Conservation (phyloP, 1,140 invertebrate genomes). For the Amyelois transitella region DNA sequence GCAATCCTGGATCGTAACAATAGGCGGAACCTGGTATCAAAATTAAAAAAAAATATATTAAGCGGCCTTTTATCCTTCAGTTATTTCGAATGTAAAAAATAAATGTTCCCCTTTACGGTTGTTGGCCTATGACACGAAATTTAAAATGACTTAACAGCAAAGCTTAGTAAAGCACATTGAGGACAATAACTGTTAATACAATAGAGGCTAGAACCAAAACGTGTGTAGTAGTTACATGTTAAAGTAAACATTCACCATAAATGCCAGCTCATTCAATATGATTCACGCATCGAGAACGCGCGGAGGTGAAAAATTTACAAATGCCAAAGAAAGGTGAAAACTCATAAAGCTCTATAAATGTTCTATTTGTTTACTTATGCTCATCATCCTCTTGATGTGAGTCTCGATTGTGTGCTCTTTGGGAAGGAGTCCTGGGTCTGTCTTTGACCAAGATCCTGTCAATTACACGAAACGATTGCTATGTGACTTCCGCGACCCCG, state of each 20-base stretch:
- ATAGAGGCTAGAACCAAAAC: background rate
- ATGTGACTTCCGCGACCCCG: too few relatives aligned
- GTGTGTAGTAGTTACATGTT: slow-evolving; percentile 8
- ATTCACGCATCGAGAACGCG: slow-evolving; percentile 6
- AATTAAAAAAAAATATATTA: too few relatives aligned
- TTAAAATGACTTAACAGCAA: slow-evolving; percentile 23
- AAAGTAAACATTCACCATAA: slow-evolving; percentile 10
- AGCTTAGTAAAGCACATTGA: slow-evolving; percentile 28
- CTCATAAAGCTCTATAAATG: background rate
- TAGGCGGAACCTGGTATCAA: too few relatives aligned
- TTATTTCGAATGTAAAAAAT: background rate
- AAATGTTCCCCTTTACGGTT: slow-evolving; percentile 22
- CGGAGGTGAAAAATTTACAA: background rate
- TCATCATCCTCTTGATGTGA: too few relatives aligned
- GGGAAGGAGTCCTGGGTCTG: too few relatives aligned
- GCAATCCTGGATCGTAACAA: too few relatives aligned
- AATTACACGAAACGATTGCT: too few relatives aligned
- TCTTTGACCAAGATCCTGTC: too few relatives aligned
- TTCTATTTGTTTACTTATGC: background rate
- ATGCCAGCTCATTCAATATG: slow-evolving; percentile 13
- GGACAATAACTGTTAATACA: slow-evolving; percentile 32
- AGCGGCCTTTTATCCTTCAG: too few relatives aligned
- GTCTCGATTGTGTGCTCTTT: too few relatives aligned
- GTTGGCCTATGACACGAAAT: slow-evolving; percentile 16
- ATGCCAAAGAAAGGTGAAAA: background rate